Conservation (phyloP, 1,140 invertebrate species). For the Branchinecta lynchi region DNA sequence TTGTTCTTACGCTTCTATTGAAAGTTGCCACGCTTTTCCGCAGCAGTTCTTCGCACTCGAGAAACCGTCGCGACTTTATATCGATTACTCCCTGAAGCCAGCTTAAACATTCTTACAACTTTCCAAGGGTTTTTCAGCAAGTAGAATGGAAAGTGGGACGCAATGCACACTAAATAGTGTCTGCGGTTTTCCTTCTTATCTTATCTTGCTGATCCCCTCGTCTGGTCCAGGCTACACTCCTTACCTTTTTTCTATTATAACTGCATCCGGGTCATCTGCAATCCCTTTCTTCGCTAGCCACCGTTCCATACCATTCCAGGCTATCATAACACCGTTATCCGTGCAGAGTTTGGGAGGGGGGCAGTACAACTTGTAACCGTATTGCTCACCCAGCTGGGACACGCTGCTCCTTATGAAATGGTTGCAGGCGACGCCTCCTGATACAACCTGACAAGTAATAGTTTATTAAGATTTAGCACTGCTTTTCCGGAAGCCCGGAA, state of each 20-base stretch:
- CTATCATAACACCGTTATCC: conserved; percentile 99
- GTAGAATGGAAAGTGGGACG: no score
- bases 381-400: conserved; percentile 45
- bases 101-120: no score
- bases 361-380: conserved; percentile 46
- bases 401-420: conserved; percentile 56
- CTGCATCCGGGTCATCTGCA: background rate
- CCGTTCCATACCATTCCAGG: conserved; percentile 89
- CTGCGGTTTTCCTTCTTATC: no score
- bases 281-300: conserved; percentile 24
- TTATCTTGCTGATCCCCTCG: no score
- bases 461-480: conserved; percentile 18
- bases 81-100: no score
- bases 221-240: background rate
- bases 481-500: no score
- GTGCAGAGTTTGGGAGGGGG: conserved; percentile 79
- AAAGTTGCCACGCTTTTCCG: no score
- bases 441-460: conserved; percentile 49
- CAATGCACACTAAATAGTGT: no score
- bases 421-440: conserved; percentile 92
- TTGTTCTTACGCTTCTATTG: no score
- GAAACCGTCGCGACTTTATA: no score
- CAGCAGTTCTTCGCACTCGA: no score
- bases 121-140: no score
- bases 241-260: background rate